These are phyloP conservation scores for Rattus rattus DNA, from an alignment of 2,113 vertebrate species.

Conservation along the genomic window DNA sequence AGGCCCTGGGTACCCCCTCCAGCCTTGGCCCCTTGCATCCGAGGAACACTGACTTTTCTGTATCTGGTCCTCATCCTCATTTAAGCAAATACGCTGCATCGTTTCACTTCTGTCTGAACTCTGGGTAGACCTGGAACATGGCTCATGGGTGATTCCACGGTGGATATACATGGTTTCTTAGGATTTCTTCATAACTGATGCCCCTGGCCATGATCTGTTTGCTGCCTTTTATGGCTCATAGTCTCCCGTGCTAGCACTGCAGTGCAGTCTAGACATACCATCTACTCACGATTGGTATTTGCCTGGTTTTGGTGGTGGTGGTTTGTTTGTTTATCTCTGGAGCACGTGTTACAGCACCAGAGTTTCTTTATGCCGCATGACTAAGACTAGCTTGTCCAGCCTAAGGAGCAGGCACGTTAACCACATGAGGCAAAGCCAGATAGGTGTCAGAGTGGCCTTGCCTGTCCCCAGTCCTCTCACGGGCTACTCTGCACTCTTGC, in stretches of 20 bases:
- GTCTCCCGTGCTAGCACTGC: not conserved
- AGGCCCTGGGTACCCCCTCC: not conserved
- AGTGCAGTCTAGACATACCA: not conserved
- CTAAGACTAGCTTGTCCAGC: not conserved
- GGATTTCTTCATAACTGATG: not conserved
- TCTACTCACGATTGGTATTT: not conserved
- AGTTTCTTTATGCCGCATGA: not conserved
- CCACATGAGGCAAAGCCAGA: not conserved
- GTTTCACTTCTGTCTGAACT: not conserved
- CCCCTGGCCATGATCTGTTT: not conserved
- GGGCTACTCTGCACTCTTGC: not conserved
- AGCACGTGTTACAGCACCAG: not conserved
- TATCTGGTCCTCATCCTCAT: not conserved
- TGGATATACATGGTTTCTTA: not conserved
- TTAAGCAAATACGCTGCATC: not conserved
- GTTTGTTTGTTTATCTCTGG: not conserved
- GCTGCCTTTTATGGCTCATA: not conserved
- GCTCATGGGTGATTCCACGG: not conserved
- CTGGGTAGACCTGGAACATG: not conserved
- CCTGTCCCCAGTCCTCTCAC: not conserved
- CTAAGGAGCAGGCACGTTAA: not conserved
- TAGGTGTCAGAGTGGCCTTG: not conserved
- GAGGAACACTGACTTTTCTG: not conserved
- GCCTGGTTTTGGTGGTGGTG: not conserved
- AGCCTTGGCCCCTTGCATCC: not conserved